Percentiles rank a stretch among this genome's conserved stretches.
These are phyloP conservation scores for Phyllotreta cruciferae DNA, from an alignment of 2,888 invertebrate species.

Conservation along the genomic window DNA sequence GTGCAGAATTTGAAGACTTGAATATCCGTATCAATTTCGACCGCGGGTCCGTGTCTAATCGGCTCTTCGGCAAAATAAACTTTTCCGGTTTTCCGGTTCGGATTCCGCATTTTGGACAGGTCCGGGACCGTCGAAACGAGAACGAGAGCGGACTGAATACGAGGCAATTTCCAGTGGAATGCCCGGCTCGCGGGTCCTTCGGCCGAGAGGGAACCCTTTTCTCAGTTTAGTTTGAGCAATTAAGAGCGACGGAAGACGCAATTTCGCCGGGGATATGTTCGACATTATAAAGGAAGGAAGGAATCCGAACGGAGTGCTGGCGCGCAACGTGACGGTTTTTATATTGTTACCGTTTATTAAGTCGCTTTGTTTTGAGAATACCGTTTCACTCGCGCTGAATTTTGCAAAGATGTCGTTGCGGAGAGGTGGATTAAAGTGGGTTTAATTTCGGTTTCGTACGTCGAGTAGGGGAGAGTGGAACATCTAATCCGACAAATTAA, in stretches of 20 bases:
- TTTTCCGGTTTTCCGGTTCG: slow-evolving; percentile 18
- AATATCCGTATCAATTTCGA: too few relatives aligned
- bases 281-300: background rate
- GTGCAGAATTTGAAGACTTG: too few relatives aligned
- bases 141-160: slow-evolving; percentile 16
- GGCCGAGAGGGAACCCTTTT: background rate
- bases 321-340: too few relatives aligned
- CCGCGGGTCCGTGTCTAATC: background rate
- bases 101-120: slow-evolving; percentile 11
- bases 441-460: too few relatives aligned
- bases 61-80: slow-evolving; percentile 16
- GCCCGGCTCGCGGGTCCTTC: background rate
- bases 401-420: too few relatives aligned
- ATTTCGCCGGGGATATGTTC: background rate
- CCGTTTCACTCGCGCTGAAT: too few relatives aligned
- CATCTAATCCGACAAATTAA: too few relatives aligned
- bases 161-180: slow-evolving; percentile 15
- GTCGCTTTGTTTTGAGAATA: too few relatives aligned
- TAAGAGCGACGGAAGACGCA: background rate
- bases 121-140: slow-evolving; percentile 8
- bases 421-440: too few relatives aligned
- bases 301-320: too few relatives aligned
- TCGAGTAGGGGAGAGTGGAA: too few relatives aligned
- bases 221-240: slow-evolving; percentile 7
- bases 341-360: too few relatives aligned